These are phyloP conservation scores for Oceanites oceanicus DNA, from an alignment of 2,113 vertebrate genomes.

Conservation along the genomic window DNA sequence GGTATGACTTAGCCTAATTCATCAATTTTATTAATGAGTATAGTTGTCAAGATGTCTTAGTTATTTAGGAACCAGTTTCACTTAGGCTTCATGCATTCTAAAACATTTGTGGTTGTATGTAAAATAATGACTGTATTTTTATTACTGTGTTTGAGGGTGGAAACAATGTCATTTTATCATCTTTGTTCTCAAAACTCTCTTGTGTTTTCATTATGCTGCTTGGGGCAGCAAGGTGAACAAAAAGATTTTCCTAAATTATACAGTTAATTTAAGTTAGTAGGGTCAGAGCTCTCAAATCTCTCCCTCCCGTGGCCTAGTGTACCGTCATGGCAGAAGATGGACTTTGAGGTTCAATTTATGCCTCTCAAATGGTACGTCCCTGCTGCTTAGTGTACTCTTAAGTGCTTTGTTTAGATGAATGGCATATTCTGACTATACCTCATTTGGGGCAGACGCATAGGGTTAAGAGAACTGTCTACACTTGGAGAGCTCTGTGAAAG, in stretches of 20 bases:
- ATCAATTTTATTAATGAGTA: neutral
- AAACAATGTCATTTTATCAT: neutral
- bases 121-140: neutral
- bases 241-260: neutral
- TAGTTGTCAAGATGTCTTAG: neutral
- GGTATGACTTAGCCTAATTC: constrained; percentile 68
- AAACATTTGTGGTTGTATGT: neutral
- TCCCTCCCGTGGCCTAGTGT: neutral
- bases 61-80: neutral
- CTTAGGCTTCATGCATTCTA: rapidly evolving
- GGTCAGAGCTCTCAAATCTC: neutral
- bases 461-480: neutral
- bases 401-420: neutral
- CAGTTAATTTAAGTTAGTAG: neutral
- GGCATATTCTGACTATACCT: neutral
- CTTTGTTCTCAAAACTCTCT: neutral
- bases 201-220: neutral
- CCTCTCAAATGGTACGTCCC: neutral
- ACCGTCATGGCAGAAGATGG: neutral
- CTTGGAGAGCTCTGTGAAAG: neutral
- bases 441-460: neutral
- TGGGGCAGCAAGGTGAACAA: neutral
- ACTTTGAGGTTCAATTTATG: neutral
- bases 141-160: neutral
- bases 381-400: neutral